Conservation (phyloP, 2,797 vertebrate species). For the Paedocypris micromegethes region DNA sequence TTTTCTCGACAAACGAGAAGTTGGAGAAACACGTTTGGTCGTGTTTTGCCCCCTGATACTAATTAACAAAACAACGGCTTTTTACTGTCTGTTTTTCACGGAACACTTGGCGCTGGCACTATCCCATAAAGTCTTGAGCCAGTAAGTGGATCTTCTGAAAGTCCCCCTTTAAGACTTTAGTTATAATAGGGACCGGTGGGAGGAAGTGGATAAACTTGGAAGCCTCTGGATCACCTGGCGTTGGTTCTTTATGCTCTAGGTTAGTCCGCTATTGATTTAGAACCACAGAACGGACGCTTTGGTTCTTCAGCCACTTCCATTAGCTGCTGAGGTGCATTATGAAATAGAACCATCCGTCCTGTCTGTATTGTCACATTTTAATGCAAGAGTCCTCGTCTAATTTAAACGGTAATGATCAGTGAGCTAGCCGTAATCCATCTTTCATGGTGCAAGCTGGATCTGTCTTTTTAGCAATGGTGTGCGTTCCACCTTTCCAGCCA, state of each 20-base stretch:
- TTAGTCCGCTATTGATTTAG: slow-evolving; percentile 14
- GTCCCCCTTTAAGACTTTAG: slow-evolving; percentile 14
- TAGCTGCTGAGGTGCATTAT: background rate
- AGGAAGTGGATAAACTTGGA: slow-evolving; percentile 1
- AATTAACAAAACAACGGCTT: slow-evolving; percentile 26
- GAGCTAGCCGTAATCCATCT: slow-evolving; percentile 35
- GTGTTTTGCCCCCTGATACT: slow-evolving; percentile 24
- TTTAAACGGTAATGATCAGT: slow-evolving; percentile 36
- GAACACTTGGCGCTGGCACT: background rate
- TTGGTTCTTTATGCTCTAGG: slow-evolving; percentile 9
- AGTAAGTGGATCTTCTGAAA: slow-evolving; percentile 10
- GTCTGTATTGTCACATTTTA: slow-evolving; percentile 24
- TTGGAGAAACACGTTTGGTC: slow-evolving; percentile 21
- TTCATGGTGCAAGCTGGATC: slow-evolving; percentile 20
- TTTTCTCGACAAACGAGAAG: background rate
- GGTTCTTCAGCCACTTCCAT: slow-evolving; percentile 10
- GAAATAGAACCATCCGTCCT: background rate
- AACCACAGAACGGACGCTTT: background rate
- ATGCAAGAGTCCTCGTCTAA: slow-evolving; percentile 34
- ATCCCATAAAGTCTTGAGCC: slow-evolving; percentile 4
- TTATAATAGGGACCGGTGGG: slow-evolving; percentile 16
- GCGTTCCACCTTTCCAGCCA: slow-evolving; percentile 30
- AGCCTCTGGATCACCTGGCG: slow-evolving; percentile 14
- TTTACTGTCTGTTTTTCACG: slow-evolving; percentile 29
- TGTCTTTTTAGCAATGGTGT: slow-evolving; percentile 38